Evolutionary conservation across 2,113 vertebrate species (phyloP).

Genomic region (Petaurus breviceps): DNA sequence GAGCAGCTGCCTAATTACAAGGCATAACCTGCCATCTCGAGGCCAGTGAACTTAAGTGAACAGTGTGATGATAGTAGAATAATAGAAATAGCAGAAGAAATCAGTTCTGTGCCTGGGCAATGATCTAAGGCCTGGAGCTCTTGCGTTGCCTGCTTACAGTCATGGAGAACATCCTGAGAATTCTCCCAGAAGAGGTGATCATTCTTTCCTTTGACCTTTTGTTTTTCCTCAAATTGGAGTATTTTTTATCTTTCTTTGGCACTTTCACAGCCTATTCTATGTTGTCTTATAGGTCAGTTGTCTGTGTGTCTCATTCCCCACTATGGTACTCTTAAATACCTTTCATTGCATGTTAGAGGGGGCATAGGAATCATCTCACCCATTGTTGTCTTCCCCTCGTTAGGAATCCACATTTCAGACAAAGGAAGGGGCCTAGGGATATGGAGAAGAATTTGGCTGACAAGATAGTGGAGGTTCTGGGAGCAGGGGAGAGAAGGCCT

Average conservation of each 20-base stretch:
- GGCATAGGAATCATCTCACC: background rate
- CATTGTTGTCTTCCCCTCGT: background rate
- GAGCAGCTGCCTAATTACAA: background rate
- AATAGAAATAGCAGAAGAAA: background rate
- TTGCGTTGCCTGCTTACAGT: background rate
- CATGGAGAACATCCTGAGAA: background rate
- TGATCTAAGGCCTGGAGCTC: background rate
- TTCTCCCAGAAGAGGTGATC: background rate
- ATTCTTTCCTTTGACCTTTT: background rate
- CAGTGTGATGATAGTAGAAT: background rate
- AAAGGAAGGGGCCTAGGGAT: background rate
- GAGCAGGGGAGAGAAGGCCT: background rate
- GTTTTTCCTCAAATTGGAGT: background rate
- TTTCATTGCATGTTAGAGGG: background rate
- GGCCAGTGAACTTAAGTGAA: background rate
- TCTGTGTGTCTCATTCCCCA: background rate
- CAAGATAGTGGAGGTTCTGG: background rate
- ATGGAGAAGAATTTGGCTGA: background rate
- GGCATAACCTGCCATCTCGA: background rate
- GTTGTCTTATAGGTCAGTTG: background rate
- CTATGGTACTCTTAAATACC: background rate
- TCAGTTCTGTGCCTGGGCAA: background rate
- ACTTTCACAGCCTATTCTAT: background rate
- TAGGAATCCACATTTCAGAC: background rate
- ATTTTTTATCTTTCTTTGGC: background rate